phyloP scores from a whole-genome alignment of 2,113 vertebrate species.

The Syngnathus scovelli region DNA sequence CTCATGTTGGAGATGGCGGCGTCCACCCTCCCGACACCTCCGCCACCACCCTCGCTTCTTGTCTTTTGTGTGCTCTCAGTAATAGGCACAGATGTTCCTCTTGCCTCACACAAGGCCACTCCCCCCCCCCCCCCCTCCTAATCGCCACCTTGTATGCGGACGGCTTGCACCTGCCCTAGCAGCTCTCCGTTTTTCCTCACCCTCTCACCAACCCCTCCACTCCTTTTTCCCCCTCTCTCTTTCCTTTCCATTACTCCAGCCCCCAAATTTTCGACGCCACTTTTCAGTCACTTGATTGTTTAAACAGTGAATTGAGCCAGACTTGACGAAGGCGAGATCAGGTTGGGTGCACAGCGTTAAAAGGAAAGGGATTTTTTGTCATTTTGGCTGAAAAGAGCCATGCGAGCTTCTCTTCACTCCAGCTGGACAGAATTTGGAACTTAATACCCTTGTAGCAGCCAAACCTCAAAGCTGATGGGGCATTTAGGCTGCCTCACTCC shows the following conservation, averaged over 20 bases:
- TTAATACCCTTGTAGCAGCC: conserved; percentile 60
- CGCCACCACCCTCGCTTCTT: conserved; percentile 10
- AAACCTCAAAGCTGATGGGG: conserved; percentile 63
- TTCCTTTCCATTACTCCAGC: conserved; percentile 25
- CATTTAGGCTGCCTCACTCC: conserved; percentile 47
- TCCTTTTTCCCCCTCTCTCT: conserved; percentile 1
- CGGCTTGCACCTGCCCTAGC: conserved; percentile 71
- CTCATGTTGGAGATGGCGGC: conserved; percentile 60
- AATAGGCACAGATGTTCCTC: conserved; percentile 78
- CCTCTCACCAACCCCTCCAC: conserved; percentile 23
- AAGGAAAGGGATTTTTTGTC: conserved; percentile 27
- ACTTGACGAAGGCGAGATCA: conserved; percentile 19
- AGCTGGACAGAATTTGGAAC: conserved; percentile 70
- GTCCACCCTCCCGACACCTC: conserved; percentile 15
- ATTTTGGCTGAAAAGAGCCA: conserved; percentile 36
- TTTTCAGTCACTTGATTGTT: conserved; percentile 49
- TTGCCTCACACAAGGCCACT: conserved; percentile 70
- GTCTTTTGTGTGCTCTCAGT: conserved; percentile 68
- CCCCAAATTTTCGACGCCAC: conserved; percentile 41
- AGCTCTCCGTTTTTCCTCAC: conserved; percentile 44
- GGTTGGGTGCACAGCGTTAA: conserved; percentile 34
- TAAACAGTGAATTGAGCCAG: conserved; percentile 44
- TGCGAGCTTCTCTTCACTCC: conserved; percentile 44
- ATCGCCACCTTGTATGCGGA: conserved; percentile 73
- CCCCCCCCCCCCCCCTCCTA: conserved; percentile 48